Base-by-base conservation (phyloP, 2,797 vertebrate genomes). In the Sebastes trivittatus region DNA sequence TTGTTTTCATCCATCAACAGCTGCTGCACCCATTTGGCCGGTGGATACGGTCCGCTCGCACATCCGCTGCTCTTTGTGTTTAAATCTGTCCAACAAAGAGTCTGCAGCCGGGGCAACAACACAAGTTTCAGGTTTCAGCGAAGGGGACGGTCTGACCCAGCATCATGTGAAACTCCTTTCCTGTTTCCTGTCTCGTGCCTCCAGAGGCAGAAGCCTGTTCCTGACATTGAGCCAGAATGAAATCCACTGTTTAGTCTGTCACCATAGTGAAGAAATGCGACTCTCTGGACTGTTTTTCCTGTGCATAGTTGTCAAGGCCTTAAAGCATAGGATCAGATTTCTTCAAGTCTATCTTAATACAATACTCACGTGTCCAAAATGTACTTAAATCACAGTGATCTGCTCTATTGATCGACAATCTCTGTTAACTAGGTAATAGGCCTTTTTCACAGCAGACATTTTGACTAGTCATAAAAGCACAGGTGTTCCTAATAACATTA, bases 121-220 rank as follows among this genome's bases (percentile, higher is more conserved):
- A 81, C 22, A 70, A 87, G 93, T 87, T 77, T 93, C 93, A 82
- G 79, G 80, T 93, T 94, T 93, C 92, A 94, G 80, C 20, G 27
- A 38, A 81, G 87, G 87, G 84, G 88, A 80, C 46, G 36, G 38
- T 54, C 74, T 79, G 77, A 90, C 58, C 79, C 63, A 30, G 66
- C 68, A 70, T 91, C 89, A 90, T 72, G 84, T 88, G 86, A 86
- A 83, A 90, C 81, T 68, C 74, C 75, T 80, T 90, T 90, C 85
- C 90, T 69, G 84, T 88, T 93, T 91, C 90, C 92, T 83, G 85
- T 84, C 86, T 69, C 38, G 25, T 75, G 72, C 49, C 72, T 81
- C 75, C 71, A 58, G 73, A 84, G 80, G 22, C 52, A 59, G n/a
- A 60, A 55, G 42, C n/a, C 67, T 46, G 61, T 34, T 80, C 79